phyloP scores from a whole-genome alignment of 1,140 invertebrate genomes.

The Zelostemma sp. region DNA sequence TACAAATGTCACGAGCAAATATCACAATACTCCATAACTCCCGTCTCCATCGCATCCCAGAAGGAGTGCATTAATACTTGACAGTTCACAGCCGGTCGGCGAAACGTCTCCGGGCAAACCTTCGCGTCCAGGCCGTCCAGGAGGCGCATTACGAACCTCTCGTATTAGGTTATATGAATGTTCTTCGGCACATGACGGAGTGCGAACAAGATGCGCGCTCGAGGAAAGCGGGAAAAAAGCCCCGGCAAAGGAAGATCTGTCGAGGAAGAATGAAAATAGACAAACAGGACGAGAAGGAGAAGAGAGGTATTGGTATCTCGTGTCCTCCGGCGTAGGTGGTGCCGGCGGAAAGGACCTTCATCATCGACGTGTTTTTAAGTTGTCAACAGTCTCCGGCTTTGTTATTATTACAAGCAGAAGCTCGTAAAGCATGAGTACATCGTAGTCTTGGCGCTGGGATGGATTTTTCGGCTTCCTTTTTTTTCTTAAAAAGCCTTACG shows the following conservation, averaged over 20 bases:
- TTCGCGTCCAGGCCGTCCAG: slow-evolving; percentile 15
- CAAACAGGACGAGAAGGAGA: slow-evolving; percentile 1
- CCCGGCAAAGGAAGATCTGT: background rate
- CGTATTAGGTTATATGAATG: slow-evolving; percentile 39
- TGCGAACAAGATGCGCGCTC: slow-evolving; percentile 18
- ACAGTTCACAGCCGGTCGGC: slow-evolving; percentile 10
- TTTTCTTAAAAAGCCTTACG: slow-evolving; percentile 48
- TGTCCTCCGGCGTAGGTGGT: slow-evolving; percentile 29
- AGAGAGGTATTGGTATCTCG: slow-evolving; percentile 8
- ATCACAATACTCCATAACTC: slow-evolving; percentile 24
- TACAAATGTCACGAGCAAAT: too few relatives aligned
- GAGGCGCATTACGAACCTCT: slow-evolving; percentile 11
- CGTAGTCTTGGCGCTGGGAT: slow-evolving; percentile 35
- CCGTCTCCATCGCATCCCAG: slow-evolving; percentile 25
- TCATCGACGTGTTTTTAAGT: slow-evolving; percentile 54
- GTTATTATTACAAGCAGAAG: slow-evolving; percentile 61
- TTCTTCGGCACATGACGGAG: slow-evolving; percentile 14
- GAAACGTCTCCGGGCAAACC: slow-evolving; percentile 20
- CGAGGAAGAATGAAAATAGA: background rate
- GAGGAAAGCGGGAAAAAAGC: slow-evolving; percentile 22
- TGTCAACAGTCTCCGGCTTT: slow-evolving; percentile 59
- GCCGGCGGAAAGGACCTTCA: slow-evolving; percentile 16
- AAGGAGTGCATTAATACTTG: slow-evolving; percentile 25
- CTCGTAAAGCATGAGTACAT: slow-evolving; percentile 56
- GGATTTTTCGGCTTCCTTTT: slow-evolving; percentile 39